Evolutionary conservation across 1,140 invertebrate species (phyloP).

Genomic region (Drosophila kurseongensis): DNA sequence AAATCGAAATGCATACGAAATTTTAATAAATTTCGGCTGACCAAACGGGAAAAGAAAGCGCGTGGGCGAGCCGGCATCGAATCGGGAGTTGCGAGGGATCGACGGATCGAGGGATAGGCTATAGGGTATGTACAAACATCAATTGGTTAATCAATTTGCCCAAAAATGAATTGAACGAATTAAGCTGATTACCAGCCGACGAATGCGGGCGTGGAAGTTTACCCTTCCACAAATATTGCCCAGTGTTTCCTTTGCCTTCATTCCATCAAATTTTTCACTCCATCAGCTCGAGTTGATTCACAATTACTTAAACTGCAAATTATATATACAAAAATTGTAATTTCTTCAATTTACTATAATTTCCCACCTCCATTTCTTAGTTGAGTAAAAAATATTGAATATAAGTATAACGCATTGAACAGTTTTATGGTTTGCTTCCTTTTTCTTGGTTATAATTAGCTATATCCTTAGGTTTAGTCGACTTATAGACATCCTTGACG

Average conservation of each 20-base stretch:
- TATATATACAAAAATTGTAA: too few relatives aligned
- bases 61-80: conserved; percentile 26
- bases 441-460: too few relatives aligned
- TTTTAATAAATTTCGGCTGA: conserved; percentile 14
- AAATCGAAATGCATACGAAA: conserved; percentile 59
- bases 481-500: not conserved
- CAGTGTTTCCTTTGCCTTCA: not conserved
- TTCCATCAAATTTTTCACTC: not conserved
- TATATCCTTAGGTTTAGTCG: not conserved
- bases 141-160: conserved; percentile 53
- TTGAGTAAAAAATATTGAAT: too few relatives aligned
- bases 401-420: too few relatives aligned
- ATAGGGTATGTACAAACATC: conserved; percentile 5
- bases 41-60: conserved; percentile 34
- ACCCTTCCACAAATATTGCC: conserved; percentile 7
- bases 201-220: conserved; percentile 40
- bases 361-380: too few relatives aligned
- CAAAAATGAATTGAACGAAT: conserved; percentile 45
- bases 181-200: conserved; percentile 38
- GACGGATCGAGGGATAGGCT: conserved; percentile 3
- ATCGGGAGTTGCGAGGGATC: conserved; percentile 14
- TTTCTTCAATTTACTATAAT: too few relatives aligned
- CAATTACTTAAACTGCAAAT: too few relatives aligned
- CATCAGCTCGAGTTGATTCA: too few relatives aligned
- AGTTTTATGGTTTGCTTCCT: too few relatives aligned